Evolutionary conservation across 30 jellyfish, hydroid and myxozoan species (phyloP), one percentile per base, ranked within the genome.

Genomic region (Mastigias papua): DNA sequence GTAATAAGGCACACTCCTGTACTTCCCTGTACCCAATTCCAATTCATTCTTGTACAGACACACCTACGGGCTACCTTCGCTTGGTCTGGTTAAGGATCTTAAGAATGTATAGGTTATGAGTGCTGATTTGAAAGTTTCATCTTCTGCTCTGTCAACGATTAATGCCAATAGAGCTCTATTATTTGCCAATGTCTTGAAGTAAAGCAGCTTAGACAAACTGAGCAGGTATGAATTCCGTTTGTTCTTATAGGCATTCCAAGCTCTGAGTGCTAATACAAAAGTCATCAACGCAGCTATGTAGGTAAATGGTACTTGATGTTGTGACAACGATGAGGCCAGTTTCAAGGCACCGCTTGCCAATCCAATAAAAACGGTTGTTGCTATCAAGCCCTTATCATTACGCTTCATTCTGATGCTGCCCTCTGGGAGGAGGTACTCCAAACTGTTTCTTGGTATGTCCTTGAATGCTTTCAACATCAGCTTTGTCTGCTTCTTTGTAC

Each of bases 171-270:
- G 63, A 21, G 97, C 97, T 82, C 97, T 82, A 73, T 93, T 93
- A 78, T 84, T 93, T 66, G 97, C 98, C 5, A 93, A 87, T 61
- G 97, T 82, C 50, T 93, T 93, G 90, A 71, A 93, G 67, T 93
- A 93, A 25, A 93, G 80, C 28, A 87, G 34, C 48, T 80, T 88
- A 23, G 98, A 82, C 13, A 87, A 69, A 42, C 90, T 88, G 81
- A 78, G 73, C 75, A 93, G 72, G 69, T 93, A 93, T 2, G 84
- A 61, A 68, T 87, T 93, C 33, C 98, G 85, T 84, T 93, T 93
- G 65, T 93, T 93, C 65, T 82, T 87, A 87, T 93, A 93, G 22
- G 96, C 93, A 88, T 69, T 93, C 98, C 98, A 93, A n/a, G 97
- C 92, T 51, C 88, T 60, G 34, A 93, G 87, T 0, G 93, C 98